Conservation (phyloP, 2,797 vertebrate genomes). For the Scolopax rusticola region DNA sequence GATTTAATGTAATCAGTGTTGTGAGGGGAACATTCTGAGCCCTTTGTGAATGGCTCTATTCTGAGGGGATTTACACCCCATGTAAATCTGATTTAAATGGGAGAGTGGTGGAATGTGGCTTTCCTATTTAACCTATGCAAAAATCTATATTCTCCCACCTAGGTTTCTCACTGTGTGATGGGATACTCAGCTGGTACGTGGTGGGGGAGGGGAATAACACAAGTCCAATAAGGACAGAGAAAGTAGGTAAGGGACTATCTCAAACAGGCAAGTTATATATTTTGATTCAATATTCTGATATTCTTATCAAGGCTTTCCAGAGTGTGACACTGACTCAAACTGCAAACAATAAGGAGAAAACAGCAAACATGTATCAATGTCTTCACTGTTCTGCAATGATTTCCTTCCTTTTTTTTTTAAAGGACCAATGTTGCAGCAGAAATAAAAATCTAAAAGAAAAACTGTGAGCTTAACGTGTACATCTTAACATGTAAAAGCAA, state of each 20-base stretch:
- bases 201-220: constrained; percentile 11
- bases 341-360: constrained; percentile 73
- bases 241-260: constrained; percentile 57
- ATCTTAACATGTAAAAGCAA: constrained; percentile 15
- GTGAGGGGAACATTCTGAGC: constrained; percentile 50
- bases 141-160: constrained; percentile 67
- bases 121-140: constrained; percentile 71
- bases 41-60: constrained; percentile 65
- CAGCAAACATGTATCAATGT: constrained; percentile 64
- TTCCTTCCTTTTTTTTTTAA: neutral
- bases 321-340: constrained; percentile 73
- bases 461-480: neutral
- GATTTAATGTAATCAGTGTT: constrained; percentile 74
- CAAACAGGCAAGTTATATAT: constrained; percentile 57
- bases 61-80: constrained; percentile 71
- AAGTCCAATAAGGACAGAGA: constrained; percentile 47
- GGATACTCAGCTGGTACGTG: constrained; percentile 19
- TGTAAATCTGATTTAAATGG: constrained; percentile 75
- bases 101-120: constrained; percentile 67
- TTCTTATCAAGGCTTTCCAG: constrained; percentile 78
- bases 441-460: constrained; percentile 34
- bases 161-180: constrained; percentile 47
- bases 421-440: constrained; percentile 29
- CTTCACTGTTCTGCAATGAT: constrained; percentile 57
- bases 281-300: constrained; percentile 78